Base-by-base conservation (phyloP, 2,113 vertebrate species). In the Opisthocomus hoazin region DNA sequence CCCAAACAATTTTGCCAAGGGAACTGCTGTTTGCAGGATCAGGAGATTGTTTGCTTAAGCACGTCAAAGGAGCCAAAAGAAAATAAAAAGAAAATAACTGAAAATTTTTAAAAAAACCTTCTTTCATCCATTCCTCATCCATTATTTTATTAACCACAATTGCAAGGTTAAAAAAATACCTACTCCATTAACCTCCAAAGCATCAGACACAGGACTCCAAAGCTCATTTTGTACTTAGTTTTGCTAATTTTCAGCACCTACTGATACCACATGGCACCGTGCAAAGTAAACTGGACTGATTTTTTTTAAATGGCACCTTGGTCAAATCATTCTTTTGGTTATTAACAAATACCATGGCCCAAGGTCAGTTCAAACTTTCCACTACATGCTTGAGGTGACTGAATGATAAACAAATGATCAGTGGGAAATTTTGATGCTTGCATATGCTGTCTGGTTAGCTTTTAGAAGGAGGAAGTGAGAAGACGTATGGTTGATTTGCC, bases 131-230 rank as follows among this genome's bases (percentile, higher is more conserved):
- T 77, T 86, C 34, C 61, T 95, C 80, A 93, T 79, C 69, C 63
- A 86, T 87, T 94, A 84, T 95, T 96, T 96, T 85, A 94, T 78
- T 94, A 94, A 89, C 61, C 50, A 80, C 34, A 65, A 89, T 58
- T 91, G 39, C 29, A 93, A 97, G 74, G 84, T 84, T 87, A 93
- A 68, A 92, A 95, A 94, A 95, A 89, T 27, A 91, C 27, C 22
- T 51, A 56, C 48, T 82, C 37, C 20, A 56, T 81, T 78, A 91
- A 58, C 65, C 45, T 69, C 34, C 29, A 53, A 51, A 24, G 21
- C 63, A 54, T 39, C 19, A 70, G n/a, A 57, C 37, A 53, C 11
- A 29, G 45, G 77, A 58, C 21, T 84, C 34, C 64, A 77, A 79
- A 77, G 8, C 11, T 41, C 12, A 32, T 56, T 93, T 77, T 51